These are phyloP conservation scores for Pseudocheirus occidentalis DNA, from an alignment of 2,797 vertebrate genomes.

Conservation along the genomic window DNA sequence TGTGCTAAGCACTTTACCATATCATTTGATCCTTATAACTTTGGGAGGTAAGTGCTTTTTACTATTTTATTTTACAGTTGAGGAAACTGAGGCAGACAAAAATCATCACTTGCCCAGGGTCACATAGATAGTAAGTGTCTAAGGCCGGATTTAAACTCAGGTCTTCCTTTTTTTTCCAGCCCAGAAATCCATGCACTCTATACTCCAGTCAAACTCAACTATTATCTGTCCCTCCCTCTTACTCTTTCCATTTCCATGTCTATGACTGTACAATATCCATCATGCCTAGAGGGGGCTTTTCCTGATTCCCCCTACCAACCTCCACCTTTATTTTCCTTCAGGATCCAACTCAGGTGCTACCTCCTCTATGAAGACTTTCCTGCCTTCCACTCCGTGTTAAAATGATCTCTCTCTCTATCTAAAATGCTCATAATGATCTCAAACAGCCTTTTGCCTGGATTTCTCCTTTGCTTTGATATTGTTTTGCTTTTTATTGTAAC, in stretches of 20 bases:
- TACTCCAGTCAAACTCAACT: background rate
- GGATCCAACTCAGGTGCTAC: background rate
- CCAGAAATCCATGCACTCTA: background rate
- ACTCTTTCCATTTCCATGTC: background rate
- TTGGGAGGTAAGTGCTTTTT: background rate
- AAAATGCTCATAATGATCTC: background rate
- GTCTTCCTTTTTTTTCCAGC: background rate
- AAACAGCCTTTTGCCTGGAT: background rate
- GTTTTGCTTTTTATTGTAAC: background rate
- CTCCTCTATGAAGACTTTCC: background rate
- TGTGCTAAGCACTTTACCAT: background rate
- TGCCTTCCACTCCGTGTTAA: background rate
- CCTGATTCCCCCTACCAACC: background rate
- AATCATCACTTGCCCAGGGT: background rate
- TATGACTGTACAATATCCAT: background rate
- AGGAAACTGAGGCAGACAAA: background rate
- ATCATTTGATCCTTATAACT: background rate
- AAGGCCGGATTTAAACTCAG: background rate
- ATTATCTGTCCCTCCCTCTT: background rate
- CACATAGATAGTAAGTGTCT: background rate
- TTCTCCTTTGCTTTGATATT: background rate
- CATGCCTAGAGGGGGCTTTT: background rate
- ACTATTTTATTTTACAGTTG: background rate
- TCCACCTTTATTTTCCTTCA: background rate
- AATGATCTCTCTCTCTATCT: background rate